Conservation (phyloP, 2,113 vertebrate species). For the Spilogale gracilis region DNA sequence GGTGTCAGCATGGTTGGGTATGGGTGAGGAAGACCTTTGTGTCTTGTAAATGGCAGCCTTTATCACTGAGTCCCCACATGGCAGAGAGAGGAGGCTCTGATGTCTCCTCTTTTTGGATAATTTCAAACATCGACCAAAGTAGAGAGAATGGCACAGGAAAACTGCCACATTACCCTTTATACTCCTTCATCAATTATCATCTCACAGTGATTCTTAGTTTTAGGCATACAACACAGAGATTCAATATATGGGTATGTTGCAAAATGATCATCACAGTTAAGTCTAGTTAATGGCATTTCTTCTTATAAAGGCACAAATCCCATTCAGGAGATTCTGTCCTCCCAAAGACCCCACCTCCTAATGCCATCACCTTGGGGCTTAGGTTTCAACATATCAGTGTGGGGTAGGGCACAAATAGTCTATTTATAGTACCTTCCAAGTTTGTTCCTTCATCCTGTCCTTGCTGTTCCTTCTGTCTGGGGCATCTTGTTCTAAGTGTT, state of each 20-base stretch:
- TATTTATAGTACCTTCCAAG: accelerated
- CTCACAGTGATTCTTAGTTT: neutral
- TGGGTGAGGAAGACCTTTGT: too few species aligned
- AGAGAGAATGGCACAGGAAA: neutral
- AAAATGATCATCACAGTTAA: neutral
- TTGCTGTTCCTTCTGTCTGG: neutral
- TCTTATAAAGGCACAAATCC: neutral
- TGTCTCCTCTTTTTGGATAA: neutral
- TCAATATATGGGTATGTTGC: neutral
- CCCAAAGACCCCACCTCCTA: neutral
- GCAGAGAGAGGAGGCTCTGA: neutral
- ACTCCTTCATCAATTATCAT: neutral
- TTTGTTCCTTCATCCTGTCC: neutral
- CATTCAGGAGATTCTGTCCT: neutral
- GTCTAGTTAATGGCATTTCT: neutral
- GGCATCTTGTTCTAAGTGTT: neutral
- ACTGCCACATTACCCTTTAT: neutral
- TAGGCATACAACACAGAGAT: neutral
- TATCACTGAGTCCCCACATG: neutral
- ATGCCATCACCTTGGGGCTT: too few species aligned
- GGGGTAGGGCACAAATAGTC: neutral
- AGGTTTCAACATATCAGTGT: neutral
- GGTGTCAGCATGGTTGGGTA: accelerated
- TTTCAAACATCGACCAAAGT: neutral
- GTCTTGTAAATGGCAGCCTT: neutral